These are phyloP conservation scores for Orchesella cincta DNA, from an alignment of 1,140 invertebrate species.

Conservation along the genomic window DNA sequence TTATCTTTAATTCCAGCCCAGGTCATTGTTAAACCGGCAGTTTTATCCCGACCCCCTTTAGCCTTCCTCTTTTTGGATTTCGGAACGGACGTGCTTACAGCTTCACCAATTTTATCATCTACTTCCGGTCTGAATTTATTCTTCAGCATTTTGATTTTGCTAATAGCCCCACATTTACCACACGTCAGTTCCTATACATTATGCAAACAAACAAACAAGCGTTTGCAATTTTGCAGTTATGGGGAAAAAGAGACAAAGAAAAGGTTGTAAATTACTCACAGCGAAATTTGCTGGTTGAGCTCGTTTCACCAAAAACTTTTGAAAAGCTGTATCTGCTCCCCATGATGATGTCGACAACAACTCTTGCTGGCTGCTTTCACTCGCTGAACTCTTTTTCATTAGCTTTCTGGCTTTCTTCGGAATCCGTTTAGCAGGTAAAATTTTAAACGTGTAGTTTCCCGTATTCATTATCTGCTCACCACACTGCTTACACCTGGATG, in stretches of 20 bases:
- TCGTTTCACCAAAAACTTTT: constrained; percentile 30
- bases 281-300: constrained; percentile 7
- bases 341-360: background rate
- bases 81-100: too few species aligned
- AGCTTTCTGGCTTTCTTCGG: constrained; percentile 32
- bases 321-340: constrained; percentile 14
- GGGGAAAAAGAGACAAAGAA: background rate
- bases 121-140: background rate
- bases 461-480: constrained; percentile 17
- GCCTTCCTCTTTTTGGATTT: background rate
- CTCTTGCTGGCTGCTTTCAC: background rate
- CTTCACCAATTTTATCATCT: too few species aligned
- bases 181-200: constrained; percentile 35
- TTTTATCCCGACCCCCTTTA: background rate
- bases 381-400: background rate
- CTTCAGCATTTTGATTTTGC: constrained; percentile 35
- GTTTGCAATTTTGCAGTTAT: too few species aligned
- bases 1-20: background rate
- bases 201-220: too few species aligned
- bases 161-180: constrained; percentile 26
- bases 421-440: constrained; percentile 33
- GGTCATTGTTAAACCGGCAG: background rate
- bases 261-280: background rate
- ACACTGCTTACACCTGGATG: constrained; percentile 23
- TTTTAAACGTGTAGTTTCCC: constrained; percentile 34